Evolutionary conservation across 2,797 vertebrate species (phyloP).

Genomic region (Periophthalmus magnuspinnatus): DNA sequence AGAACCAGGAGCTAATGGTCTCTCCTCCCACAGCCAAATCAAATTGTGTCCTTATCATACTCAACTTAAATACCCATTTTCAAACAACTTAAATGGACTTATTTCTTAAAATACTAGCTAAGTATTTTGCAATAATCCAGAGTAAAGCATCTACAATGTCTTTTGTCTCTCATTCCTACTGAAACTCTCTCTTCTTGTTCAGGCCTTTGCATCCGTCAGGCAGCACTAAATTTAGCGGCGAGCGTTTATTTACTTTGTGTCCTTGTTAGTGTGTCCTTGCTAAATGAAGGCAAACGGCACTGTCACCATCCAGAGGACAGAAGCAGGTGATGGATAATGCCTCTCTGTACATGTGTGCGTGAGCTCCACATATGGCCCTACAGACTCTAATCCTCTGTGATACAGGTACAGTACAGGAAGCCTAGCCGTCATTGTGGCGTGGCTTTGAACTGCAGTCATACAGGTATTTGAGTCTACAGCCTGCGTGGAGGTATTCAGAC

Average conservation of each 20-base stretch:
- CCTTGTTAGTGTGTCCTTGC: constrained; percentile 79
- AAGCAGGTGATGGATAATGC: constrained; percentile 54
- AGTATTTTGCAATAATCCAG: constrained; percentile 13
- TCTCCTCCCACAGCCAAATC: constrained; percentile 66
- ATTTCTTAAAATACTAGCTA: constrained; percentile 16
- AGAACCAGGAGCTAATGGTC: constrained; percentile 64
- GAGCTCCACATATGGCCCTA: constrained; percentile 9
- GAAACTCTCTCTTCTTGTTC: constrained; percentile 40
- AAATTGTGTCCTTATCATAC: constrained; percentile 70
- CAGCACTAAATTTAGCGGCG: constrained; percentile 72
- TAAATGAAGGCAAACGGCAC: constrained; percentile 71
- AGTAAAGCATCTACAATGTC: constrained; percentile 21
- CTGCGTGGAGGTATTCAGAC: constrained; percentile 62
- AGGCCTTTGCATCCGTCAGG: constrained; percentile 44
- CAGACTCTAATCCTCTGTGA: constrained; percentile 51
- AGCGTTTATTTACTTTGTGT: constrained; percentile 75
- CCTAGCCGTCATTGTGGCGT: constrained; percentile 41
- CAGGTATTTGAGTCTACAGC: constrained; percentile 69
- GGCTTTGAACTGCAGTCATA: constrained; percentile 51
- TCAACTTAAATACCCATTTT: constrained; percentile 52
- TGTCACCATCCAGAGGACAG: constrained; percentile 66
- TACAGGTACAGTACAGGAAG: constrained; percentile 55
- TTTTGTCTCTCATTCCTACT: constrained; percentile 19
- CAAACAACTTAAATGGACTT: constrained; percentile 50
- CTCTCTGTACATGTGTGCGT: constrained; percentile 13